These are phyloP conservation scores for Caenorhabditis uteleia DNA, from an alignment of 2,888 invertebrate genomes.

Conservation along the genomic window DNA sequence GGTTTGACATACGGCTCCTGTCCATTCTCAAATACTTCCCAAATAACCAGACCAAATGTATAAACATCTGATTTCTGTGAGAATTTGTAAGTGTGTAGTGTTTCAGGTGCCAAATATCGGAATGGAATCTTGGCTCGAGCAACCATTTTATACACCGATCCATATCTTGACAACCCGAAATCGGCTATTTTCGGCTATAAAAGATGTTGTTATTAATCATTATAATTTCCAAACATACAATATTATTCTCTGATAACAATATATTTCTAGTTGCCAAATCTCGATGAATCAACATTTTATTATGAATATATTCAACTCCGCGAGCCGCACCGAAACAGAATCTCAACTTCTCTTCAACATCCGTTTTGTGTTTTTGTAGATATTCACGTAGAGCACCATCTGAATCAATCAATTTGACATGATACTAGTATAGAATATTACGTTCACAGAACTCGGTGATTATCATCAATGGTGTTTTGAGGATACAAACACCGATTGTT, in stretches of 20 bases:
- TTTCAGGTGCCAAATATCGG: conserved; percentile 25
- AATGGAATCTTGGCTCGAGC: neutral
- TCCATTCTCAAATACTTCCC: conserved; percentile 32
- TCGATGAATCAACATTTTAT: conserved; percentile 29
- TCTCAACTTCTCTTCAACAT: conserved; percentile 1
- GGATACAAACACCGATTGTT: conserved; percentile 6
- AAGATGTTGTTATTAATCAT: neutral
- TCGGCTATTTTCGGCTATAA: conserved; percentile 9
- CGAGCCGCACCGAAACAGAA: conserved; percentile 17
- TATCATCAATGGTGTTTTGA: conserved; percentile 5
- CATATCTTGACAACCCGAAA: conserved; percentile 6
- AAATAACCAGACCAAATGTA: conserved; percentile 25
- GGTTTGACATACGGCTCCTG: conserved; percentile 26
- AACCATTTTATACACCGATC: conserved; percentile 1
- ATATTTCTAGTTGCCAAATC: conserved; percentile 46
- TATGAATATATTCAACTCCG: conserved; percentile 42
- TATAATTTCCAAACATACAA: neutral
- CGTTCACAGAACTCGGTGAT: conserved; percentile 4
- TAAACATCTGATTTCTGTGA: conserved; percentile 24
- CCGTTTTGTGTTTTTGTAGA: conserved; percentile 1
- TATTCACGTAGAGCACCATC: conserved; percentile 5
- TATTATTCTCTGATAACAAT: conserved; percentile 5
- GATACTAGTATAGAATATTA: neutral
- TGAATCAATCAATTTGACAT: neutral
- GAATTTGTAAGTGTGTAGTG: conserved; percentile 9